Base-by-base conservation (phyloP, 2,113 vertebrate species). In the Scomber japonicus region DNA sequence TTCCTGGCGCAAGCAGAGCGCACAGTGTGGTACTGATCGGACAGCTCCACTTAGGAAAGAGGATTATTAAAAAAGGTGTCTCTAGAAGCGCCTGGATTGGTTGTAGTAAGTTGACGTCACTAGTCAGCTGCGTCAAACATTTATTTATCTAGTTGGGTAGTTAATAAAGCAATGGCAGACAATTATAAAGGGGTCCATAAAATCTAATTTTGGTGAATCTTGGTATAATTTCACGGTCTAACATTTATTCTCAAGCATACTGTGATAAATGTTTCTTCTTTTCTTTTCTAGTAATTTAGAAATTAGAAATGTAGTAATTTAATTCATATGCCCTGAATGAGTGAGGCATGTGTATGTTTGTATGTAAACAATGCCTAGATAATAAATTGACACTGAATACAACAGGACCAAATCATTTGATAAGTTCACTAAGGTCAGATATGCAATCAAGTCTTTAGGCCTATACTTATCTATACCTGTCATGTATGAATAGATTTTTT, bases 51-150 rank as follows among this genome's bases (percentile, higher is more conserved):
- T 63, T 13, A 65, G 64, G 53, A 90, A 94, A 91, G 83, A 86
- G 84, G 89, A 92, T 92, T 93, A 90, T 55, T 64, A 72, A 78
- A 80, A 83, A 86, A 92, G 77, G 89, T 86, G 87, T 80, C 83
- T 48, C 75, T 9, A 10, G 15, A 81, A 69, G 80, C 55, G 64
- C 51, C 49, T 16, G 49, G 87, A 91, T 91, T 92, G 93, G 94
- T 65, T 91, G 83, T 90, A 87, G 89, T 87, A 73, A 69, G 50
- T 8, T 91, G 84, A 90, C 90, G 93, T 92, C 89, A 92, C 56
- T 2, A 17, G 17, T 9, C 24, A 65, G 24, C 40, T 56, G 77
- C 75, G 70, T 76, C 63, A 46, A 51, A 74, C 49, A 0, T 56
- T 54, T 53, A 60, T 80, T 63, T 44, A 50, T 68, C 62, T 62